Evolutionary conservation across 2,113 vertebrate species (phyloP).

Genomic region (Periophthalmodon schlosseri): DNA sequence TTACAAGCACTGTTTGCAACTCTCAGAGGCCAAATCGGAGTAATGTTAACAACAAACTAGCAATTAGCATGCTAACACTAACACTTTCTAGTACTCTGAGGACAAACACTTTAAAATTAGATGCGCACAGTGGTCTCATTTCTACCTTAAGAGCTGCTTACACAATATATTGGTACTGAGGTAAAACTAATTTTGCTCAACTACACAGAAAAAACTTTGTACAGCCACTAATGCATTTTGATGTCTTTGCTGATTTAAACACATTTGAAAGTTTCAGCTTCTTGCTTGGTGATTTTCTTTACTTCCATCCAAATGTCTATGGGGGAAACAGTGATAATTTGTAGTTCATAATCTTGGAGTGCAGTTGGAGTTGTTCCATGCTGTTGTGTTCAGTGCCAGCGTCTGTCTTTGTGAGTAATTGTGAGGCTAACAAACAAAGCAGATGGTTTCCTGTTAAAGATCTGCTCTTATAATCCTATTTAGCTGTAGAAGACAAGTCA

Average conservation of each 20-base stretch:
- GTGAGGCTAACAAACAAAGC: not conserved
- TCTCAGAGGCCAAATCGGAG: too few species aligned
- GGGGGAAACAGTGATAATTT: not conserved
- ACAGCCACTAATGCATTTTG: too few species aligned
- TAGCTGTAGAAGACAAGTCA: not conserved
- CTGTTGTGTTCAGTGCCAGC: not conserved
- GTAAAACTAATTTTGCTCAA: too few species aligned
- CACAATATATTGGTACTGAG: too few species aligned
- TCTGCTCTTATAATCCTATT: not conserved
- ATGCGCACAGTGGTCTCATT: too few species aligned
- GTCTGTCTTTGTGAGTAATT: not conserved
- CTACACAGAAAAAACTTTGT: too few species aligned
- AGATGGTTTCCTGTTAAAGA: conserved; percentile 6
- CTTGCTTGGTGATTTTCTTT: not conserved
- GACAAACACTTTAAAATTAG: too few species aligned
- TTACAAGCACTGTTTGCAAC: too few species aligned
- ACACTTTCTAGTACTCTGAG: too few species aligned
- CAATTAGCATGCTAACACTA: too few species aligned
- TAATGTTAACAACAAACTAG: too few species aligned
- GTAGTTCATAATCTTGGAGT: not conserved
- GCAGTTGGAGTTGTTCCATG: not conserved
- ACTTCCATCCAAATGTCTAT: not conserved
- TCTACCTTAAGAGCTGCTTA: too few species aligned
- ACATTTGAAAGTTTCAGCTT: not conserved
- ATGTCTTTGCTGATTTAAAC: not conserved